A percentile compares a stretch with the other conserved stretches of the same genome.
Evolutionary conservation across 2,888 invertebrate species (phyloP).

Genomic region (Drosophila maculinotata): DNA sequence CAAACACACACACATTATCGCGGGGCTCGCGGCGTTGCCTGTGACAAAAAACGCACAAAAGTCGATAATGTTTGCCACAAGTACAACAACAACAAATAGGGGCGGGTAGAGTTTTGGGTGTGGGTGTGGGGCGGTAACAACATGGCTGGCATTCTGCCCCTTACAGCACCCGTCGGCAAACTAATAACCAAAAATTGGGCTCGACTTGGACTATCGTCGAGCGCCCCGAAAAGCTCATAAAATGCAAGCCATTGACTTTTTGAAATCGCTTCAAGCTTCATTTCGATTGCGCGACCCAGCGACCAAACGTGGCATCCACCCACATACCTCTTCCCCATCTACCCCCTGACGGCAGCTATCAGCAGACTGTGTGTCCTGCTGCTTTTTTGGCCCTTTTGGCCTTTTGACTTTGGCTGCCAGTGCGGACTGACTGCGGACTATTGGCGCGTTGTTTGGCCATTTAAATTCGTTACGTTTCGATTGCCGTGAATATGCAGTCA

Average conservation of each 20-base stretch:
- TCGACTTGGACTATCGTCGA: conserved; percentile 32
- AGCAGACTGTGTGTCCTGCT: conserved; percentile 23
- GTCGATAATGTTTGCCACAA: conserved; percentile 74
- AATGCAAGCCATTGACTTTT: conserved; percentile 82
- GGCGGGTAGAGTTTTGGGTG: neutral
- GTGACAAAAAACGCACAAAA: conserved; percentile 46
- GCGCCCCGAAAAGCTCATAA: conserved; percentile 68
- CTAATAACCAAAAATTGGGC: conserved; percentile 75
- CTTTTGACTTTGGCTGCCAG: conserved; percentile 28
- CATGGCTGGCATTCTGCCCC: neutral
- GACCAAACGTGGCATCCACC: conserved; percentile 22
- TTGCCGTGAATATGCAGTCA: conserved; percentile 79
- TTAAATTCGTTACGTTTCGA: conserved; percentile 80
- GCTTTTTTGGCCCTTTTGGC: conserved; percentile 37
- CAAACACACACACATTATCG: conserved; percentile 8
- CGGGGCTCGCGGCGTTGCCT: conserved; percentile 21
- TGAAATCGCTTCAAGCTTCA: conserved; percentile 78
- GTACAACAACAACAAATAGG: conserved; percentile 35
- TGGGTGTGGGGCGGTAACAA: neutral
- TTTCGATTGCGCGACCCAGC: conserved; percentile 57
- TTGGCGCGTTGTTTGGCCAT: conserved; percentile 72
- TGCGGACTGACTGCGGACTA: conserved; percentile 26
- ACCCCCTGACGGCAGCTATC: conserved; percentile 5
- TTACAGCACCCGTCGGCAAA: conserved; percentile 35
- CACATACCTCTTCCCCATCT: neutral